Evolutionary conservation across 2,888 invertebrate genomes (phyloP).

Genomic region (Aphodius granarius): DNA sequence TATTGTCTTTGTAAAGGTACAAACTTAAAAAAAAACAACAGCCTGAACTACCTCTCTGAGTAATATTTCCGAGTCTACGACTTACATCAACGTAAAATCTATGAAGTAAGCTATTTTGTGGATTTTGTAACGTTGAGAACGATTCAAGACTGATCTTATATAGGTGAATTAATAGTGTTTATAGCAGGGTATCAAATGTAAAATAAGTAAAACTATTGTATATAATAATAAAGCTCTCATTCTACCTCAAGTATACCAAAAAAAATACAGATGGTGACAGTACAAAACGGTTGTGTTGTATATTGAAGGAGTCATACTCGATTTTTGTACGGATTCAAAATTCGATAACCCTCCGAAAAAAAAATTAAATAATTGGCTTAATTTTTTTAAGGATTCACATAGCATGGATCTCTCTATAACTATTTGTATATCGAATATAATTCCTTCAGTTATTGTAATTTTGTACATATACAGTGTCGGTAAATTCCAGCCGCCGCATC

Average conservation of each 20-base stretch:
- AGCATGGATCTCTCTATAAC: neutral
- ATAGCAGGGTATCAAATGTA: neutral
- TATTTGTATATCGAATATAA: neutral
- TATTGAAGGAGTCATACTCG: neutral
- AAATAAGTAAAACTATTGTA: neutral
- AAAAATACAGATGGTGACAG: neutral
- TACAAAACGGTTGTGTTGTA: neutral
- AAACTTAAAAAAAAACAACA: neutral
- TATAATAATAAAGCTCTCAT: neutral
- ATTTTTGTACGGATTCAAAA: neutral
- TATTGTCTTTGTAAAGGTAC: neutral
- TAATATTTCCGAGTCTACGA: neutral
- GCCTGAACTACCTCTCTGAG: neutral
- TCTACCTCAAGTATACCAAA: neutral
- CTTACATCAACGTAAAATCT: neutral
- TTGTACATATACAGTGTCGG: neutral
- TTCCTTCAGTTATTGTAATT: neutral
- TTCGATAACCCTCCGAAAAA: neutral
- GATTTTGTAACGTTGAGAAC: neutral
- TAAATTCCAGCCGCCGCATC: no score
- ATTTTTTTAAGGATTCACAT: neutral
- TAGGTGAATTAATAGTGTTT: neutral
- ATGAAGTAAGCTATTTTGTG: neutral
- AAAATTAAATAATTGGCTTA: neutral
- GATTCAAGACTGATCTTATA: neutral